phyloP scores from a whole-genome alignment of 1,140 invertebrate species.

The Polypedilum vanderplanki region DNA sequence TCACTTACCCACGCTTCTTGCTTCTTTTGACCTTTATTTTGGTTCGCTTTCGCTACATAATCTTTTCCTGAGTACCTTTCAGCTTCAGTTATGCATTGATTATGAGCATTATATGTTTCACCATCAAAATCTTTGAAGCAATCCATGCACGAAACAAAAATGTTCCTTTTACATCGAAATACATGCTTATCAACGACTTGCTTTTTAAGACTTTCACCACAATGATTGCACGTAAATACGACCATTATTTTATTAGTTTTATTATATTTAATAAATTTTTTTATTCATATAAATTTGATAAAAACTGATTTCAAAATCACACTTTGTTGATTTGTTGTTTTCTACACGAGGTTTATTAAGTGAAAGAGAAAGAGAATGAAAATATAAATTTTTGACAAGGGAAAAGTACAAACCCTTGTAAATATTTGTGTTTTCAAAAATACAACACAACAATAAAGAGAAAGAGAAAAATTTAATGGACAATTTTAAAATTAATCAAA shows the following conservation, averaged over 20 bases:
- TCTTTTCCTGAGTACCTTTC: conserved; percentile 83
- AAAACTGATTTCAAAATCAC: too few species aligned
- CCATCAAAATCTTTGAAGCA: conserved; percentile 79
- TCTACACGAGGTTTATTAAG: too few species aligned
- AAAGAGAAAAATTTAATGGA: too few species aligned
- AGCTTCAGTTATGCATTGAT: conserved; percentile 86
- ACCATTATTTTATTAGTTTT: conserved; percentile 58
- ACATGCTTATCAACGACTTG: conserved; percentile 89
- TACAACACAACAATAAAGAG: too few species aligned
- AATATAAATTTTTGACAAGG: too few species aligned
- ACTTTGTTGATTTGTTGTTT: too few species aligned
- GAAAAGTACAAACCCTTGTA: too few species aligned
- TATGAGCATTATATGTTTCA: conserved; percentile 74
- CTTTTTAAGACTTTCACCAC: conserved; percentile 84
- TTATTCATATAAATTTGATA: too few species aligned
- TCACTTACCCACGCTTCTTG: conserved; percentile 79
- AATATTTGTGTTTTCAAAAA: too few species aligned
- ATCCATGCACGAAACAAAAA: conserved; percentile 76
- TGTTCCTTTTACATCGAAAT: conserved; percentile 51
- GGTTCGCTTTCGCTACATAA: conserved; percentile 60
- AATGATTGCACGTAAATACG: conserved; percentile 84
- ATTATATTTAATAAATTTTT: background rate
- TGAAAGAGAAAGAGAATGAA: too few species aligned
- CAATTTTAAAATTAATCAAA: too few species aligned
- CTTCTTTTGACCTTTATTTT: conserved; percentile 83